Percentiles rank a stretch among this genome's conserved stretches.
These are phyloP conservation scores for human DNA, from an alignment of 2,113 vertebrate genomes.

Conservation along the genomic window DNA sequence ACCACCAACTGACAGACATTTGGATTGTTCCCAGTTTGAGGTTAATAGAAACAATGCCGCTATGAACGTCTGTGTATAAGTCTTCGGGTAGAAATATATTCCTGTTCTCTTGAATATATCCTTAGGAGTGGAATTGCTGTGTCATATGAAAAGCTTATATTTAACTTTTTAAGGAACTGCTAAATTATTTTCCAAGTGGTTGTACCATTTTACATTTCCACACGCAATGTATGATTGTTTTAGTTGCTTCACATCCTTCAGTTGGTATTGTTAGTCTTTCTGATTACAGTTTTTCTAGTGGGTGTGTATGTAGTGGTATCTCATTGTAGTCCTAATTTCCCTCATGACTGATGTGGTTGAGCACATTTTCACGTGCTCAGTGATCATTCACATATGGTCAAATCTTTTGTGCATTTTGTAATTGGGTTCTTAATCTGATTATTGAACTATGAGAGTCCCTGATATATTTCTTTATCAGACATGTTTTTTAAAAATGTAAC, in stretches of 20 bases:
- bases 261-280: background rate
- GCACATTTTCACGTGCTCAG: background rate
- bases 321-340: background rate
- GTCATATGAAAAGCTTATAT: background rate
- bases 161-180: background rate
- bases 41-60: background rate
- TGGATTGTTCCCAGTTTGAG: background rate
- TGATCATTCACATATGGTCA: background rate
- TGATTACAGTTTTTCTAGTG: background rate
- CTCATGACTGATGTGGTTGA: background rate
- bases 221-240: background rate
- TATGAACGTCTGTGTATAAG: background rate
- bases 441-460: background rate
- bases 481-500: too few relatives aligned
- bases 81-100: background rate
- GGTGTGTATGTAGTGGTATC: background rate
- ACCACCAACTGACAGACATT: background rate
- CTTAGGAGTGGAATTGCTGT: background rate
- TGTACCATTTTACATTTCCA: background rate
- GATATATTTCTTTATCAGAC: background rate
- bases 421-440: background rate
- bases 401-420: background rate
- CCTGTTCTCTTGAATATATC: background rate
- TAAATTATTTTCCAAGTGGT: background rate
- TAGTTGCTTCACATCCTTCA: background rate